Conservation (phyloP, 2,888 invertebrate genomes). For the Rhamnusium bicolor region DNA sequence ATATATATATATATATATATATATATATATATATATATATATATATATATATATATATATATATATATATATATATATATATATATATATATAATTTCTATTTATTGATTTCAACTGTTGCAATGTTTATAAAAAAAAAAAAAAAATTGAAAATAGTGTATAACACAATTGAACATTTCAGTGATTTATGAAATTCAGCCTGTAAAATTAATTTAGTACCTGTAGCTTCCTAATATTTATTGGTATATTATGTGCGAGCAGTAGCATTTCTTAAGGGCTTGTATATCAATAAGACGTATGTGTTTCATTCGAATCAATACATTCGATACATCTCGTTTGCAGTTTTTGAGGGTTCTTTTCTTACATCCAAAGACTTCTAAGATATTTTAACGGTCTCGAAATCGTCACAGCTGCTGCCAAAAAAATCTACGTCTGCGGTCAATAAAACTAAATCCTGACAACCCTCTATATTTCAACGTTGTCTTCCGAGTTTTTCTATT, state of each 20-base stretch:
- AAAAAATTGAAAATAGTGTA: no score
- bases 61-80: no score
- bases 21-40: no score
- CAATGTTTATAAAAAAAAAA: no score
- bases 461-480: slow-evolving; percentile 54
- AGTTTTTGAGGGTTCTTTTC: slow-evolving; percentile 52
- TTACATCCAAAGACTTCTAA: slow-evolving; percentile 39
- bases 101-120: no score
- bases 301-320: slow-evolving; percentile 48
- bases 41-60: no score
- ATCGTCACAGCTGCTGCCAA: slow-evolving; percentile 60
- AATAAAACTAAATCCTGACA: slow-evolving; percentile 70
- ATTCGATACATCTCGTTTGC: slow-evolving; percentile 67
- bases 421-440: slow-evolving; percentile 69
- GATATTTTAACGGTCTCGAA: slow-evolving; percentile 65
- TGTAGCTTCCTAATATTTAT: slow-evolving; percentile 12
- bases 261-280: slow-evolving; percentile 3
- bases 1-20: no score
- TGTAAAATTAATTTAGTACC: background rate
- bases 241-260: slow-evolving; percentile 20
- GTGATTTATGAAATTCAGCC: background rate
- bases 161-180: no score
- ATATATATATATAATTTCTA: no score
- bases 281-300: slow-evolving; percentile 37
- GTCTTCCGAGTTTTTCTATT: slow-evolving; percentile 31